Base-by-base conservation (phyloP, 2,888 invertebrate species). In the Sarcophaga variegata region DNA sequence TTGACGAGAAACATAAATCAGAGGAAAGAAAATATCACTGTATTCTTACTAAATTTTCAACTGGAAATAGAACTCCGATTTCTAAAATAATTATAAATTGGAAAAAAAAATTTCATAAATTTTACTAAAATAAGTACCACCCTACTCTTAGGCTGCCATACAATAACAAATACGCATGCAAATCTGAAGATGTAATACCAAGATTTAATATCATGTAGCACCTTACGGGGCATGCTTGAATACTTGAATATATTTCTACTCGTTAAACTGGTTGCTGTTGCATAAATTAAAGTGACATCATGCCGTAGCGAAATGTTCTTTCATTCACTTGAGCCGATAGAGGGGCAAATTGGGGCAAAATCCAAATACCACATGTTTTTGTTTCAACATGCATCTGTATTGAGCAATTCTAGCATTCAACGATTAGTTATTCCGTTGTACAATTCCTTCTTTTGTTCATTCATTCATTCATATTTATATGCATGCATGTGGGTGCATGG, bases 221-320 rank as follows among this genome's bases (percentile, higher is more conserved):
- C 2, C 27, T 47, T 79, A 63, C 20, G 54, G 3, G 20, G 20
- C 64, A 60, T 63, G 76, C 54, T 22, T 72, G 60, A 76, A 49
- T 75, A 63, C 74, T 76, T 69, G n/a, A 69, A 17, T 60, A 76
- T 62, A 60, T 79, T 60, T 12, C 45, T 71, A 3, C 70, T 67
- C 12, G 60, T 47, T 45, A 66, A 60, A 45, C n/a, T 27, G 22
- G 20, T 75, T 72, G 67, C 49, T 60, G 69, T 47, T 81, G 78
- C 69, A 81, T 81, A 78, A 81, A 81, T 78, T 78, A 74, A 54
- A 85, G 62, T 72, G 71, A 67, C 49, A 81, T 47, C 25, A 47
- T 72, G 64, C 64, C 20, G 47, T 62, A 76, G 66, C 20, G 71
- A 64, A 60, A 77, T 71, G 25, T 64, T 62, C 64, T 0, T 22